A percentile compares a stretch with the other conserved stretches of the same genome.
Conservation (phyloP, 2,797 vertebrate species). For the Neoniphon sammara region DNA sequence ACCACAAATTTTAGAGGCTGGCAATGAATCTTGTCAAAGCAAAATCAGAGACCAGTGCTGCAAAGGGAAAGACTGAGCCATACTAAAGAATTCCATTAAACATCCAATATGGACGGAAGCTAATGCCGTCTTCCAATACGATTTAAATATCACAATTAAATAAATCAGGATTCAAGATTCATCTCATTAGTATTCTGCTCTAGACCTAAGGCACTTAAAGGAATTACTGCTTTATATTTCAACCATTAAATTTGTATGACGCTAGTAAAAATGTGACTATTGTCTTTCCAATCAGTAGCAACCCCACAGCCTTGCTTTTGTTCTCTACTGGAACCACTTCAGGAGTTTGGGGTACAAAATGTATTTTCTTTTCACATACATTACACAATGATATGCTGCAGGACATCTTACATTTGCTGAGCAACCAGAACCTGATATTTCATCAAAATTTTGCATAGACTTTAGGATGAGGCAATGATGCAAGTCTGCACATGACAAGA, state of each 20-base stretch:
- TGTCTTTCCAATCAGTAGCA: conserved; percentile 1
- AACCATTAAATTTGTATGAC: too few species aligned
- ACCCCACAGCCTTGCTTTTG: neutral
- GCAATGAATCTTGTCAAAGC: conserved; percentile 22
- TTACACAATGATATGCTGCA: too few species aligned
- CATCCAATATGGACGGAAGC: conserved; percentile 11
- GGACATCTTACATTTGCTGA: too few species aligned
- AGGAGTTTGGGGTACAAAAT: conserved; percentile 2
- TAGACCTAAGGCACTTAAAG: neutral
- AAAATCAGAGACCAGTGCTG: conserved; percentile 4
- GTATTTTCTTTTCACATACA: too few species aligned
- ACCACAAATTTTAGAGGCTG: conserved; percentile 21
- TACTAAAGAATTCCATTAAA: conserved; percentile 37
- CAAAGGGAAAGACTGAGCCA: conserved; percentile 8
- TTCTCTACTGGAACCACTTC: neutral
- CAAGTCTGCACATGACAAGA: too few species aligned
- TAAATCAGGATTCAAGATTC: conserved; percentile 31
- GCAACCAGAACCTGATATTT: too few species aligned
- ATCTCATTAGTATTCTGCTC: conserved; percentile 26
- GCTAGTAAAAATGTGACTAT: too few species aligned
- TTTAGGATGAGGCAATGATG: too few species aligned
- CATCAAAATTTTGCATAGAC: too few species aligned
- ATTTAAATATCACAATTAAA: conserved; percentile 35
- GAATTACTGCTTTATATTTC: neutral
- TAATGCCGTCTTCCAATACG: conserved; percentile 15